These are phyloP conservation scores for Plumapathes pennacea DNA, from an alignment of 92 coral and sea anemone species.

Conservation along the genomic window DNA sequence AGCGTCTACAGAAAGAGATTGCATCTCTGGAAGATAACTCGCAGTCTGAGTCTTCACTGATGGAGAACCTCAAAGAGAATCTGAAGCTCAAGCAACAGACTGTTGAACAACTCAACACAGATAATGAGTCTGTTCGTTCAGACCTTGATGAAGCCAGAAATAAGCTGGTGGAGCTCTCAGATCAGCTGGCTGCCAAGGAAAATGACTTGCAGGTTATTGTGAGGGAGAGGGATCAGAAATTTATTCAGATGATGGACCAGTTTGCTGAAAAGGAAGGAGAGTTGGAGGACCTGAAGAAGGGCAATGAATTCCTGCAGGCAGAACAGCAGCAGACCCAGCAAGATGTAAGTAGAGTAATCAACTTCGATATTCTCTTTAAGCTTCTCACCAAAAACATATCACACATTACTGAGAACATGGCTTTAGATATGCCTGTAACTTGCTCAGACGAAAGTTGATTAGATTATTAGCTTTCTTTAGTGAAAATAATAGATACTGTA, in stretches of 20 bases:
- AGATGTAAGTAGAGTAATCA: constrained; percentile 55
- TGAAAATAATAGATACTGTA: too few relatives aligned
- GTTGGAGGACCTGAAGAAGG: constrained; percentile 59
- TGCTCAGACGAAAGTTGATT: too few relatives aligned
- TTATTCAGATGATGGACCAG: constrained; percentile 65
- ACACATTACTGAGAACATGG: too few relatives aligned
- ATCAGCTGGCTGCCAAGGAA: constrained; percentile 44
- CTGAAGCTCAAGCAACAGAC: constrained; percentile 76
- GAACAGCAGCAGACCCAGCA: constrained; percentile 56
- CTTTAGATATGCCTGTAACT: too few relatives aligned
- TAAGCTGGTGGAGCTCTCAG: constrained; percentile 28
- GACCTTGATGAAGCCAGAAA: constrained; percentile 37
- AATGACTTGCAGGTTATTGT: constrained; percentile 54
- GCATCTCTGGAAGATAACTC: constrained; percentile 70
- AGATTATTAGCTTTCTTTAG: too few relatives aligned
- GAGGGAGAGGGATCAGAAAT: constrained; percentile 65
- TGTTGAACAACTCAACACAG: constrained; percentile 76
- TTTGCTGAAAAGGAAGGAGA: constrained; percentile 67
- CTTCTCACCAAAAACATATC: not conserved
- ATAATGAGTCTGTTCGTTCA: constrained; percentile 50
- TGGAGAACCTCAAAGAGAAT: constrained; percentile 74
- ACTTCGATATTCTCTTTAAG: not conserved
- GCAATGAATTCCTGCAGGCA: constrained; percentile 34
- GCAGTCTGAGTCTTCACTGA: constrained; percentile 70
- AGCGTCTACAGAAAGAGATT: constrained; percentile 48